Base-by-base conservation (phyloP, 2,888 invertebrate species). In the Dasypolia templi region DNA sequence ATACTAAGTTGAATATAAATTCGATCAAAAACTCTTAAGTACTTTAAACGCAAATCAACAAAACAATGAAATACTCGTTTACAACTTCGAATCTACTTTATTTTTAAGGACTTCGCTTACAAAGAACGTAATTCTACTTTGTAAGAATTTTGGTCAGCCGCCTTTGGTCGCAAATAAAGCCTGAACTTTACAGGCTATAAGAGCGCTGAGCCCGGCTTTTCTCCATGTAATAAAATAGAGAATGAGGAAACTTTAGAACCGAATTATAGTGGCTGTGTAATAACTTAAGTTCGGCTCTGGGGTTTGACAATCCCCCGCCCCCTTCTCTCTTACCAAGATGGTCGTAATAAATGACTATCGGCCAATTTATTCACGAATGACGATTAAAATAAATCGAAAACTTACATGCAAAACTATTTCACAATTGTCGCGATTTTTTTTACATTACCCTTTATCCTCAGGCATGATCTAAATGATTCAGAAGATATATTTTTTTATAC, bases 101-200 rank as follows among this genome's bases (percentile, higher is more conserved):
- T 70, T 68, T 51, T 53, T 39, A 69, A 44, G n/a, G 42, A 49
- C 32, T 44, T 35, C 19, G 56, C 39, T 70, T 42, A 67, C 83
- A 79, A 58, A 70, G 74, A 79, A 68, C 65, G 59, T 61, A 71
- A 68, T 61, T 68, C 61, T 74, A 79, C 74, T 78, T 74, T 79
- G 79, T 81, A 59, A 58, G 59, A 83, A 83, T 81, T 82, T 73
- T 49, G 70, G 61, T 62, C 59, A 56, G 44, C 44, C 56, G 26
- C 53, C 77, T 49, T 29, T 53, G 55, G 66, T 35, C 49, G 42
- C 39, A 53, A 69, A 83, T 79, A 81, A 71, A 83, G 59, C 65
- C 58, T 58, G 56, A 66, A 74, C 56, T 81, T 79, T 79, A 83
- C 80, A 82, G 78, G 65, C 71, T 65, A 55, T 71, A 67, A 70